phyloP scores from a whole-genome alignment of 2,797 vertebrate species.

The Anniella stebbinsi region DNA sequence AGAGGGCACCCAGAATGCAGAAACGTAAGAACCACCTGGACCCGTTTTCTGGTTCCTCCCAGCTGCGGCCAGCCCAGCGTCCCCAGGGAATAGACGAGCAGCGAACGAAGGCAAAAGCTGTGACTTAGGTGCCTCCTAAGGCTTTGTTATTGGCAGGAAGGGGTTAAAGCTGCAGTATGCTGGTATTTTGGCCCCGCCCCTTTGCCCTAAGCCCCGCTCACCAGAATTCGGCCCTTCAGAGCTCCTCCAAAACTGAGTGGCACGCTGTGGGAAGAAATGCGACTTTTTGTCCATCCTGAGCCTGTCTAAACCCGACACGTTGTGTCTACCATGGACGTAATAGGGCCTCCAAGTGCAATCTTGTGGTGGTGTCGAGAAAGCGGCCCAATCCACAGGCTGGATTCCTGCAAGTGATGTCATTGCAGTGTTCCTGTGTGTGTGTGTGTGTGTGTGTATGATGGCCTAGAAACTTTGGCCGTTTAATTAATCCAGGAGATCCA shows the following conservation, averaged over 20 bases:
- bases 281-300: background rate
- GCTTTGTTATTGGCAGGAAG: no score
- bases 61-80: background rate
- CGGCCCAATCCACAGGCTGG: background rate
- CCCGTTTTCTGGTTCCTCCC: background rate
- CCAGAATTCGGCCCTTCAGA: no score
- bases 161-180: no score
- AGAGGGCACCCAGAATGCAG: background rate
- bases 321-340: background rate
- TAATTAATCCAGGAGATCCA: background rate
- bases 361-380: background rate
- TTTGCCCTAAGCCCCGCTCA: no score
- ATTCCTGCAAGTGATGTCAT: no score
- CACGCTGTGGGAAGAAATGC: background rate
- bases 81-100: background rate
- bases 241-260: no score
- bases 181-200: no score
- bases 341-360: background rate
- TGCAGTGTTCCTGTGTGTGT: no score
- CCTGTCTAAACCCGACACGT: background rate
- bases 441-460: no score
- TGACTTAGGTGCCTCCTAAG: no score
- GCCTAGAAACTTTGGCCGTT: background rate
- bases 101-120: background rate
- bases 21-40: background rate